phyloP scores from a whole-genome alignment of 2,888 invertebrate species.

The Halictus ligatus region DNA sequence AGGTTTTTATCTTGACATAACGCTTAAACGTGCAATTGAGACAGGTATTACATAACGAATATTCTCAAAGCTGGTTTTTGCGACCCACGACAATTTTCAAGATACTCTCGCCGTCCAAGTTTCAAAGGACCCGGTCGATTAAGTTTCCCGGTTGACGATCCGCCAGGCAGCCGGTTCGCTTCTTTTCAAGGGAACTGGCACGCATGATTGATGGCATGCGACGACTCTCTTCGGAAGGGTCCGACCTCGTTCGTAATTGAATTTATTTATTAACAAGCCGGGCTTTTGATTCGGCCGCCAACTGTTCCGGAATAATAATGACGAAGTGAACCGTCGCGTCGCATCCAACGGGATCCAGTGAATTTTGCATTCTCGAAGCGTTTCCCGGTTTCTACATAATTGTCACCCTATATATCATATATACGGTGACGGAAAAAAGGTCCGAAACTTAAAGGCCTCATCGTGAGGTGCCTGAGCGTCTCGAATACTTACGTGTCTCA shows the following conservation, averaged over 20 bases:
- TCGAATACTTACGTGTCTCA: too few relatives aligned
- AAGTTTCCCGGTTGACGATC: neutral
- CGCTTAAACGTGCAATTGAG: too few relatives aligned
- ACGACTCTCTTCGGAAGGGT: neutral
- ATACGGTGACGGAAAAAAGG: neutral
- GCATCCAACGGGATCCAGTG: neutral
- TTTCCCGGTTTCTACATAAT: too few relatives aligned
- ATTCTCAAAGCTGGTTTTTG: neutral
- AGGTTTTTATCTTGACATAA: too few relatives aligned
- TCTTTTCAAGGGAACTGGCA: neutral
- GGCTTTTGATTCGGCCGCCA: neutral
- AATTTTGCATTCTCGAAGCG: neutral
- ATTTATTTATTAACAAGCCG: slow-evolving; percentile 36
- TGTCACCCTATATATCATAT: neutral
- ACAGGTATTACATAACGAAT: neutral
- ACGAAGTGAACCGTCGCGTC: neutral
- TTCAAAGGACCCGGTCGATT: neutral
- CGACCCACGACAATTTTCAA: neutral
- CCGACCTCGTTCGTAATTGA: neutral
- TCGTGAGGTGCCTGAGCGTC: too few relatives aligned
- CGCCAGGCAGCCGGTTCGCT: neutral
- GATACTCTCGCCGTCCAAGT: neutral
- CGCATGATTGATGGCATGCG: neutral
- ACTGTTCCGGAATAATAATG: neutral
- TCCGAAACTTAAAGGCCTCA: too few relatives aligned